Conservation (phyloP, 2,888 invertebrate species). For the Linhomoeus sp. region DNA sequence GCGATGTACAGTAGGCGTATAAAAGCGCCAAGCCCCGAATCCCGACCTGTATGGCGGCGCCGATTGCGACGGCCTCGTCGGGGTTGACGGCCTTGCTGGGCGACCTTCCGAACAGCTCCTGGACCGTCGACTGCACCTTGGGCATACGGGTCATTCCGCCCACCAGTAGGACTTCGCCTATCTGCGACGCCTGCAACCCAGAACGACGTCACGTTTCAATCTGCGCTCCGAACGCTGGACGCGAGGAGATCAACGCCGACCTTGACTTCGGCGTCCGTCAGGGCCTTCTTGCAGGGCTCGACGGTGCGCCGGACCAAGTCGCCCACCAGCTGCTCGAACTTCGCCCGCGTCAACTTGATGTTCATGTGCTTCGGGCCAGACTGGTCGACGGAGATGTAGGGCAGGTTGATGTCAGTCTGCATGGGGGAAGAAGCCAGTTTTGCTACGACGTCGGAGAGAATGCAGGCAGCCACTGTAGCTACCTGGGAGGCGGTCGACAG, state of each 20-base stretch:
- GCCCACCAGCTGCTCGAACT: slow-evolving; percentile 74
- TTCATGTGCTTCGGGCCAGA: slow-evolving; percentile 96
- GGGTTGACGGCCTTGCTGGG: slow-evolving; percentile 93
- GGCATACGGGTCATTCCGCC: slow-evolving; percentile 98
- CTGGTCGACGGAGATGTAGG: slow-evolving; percentile 88
- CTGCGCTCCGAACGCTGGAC: too few species aligned
- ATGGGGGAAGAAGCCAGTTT: slow-evolving; percentile 43
- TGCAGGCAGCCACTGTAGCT: neutral
- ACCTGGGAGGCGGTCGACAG: slow-evolving; percentile 71
- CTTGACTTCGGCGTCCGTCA: too few species aligned
- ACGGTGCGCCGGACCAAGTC: slow-evolving; percentile 73
- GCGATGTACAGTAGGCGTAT: too few species aligned
- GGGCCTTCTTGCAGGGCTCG: slow-evolving; percentile 77
- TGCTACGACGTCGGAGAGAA: neutral
- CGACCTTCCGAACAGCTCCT: slow-evolving; percentile 71
- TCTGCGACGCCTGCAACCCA: slow-evolving; percentile 73
- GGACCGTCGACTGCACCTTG: slow-evolving; percentile 39
- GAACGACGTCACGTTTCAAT: too few species aligned
- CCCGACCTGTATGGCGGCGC: slow-evolving; percentile 95
- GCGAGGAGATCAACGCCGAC: too few species aligned
- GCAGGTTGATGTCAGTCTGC: slow-evolving; percentile 87
- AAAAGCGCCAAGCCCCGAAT: too few species aligned
- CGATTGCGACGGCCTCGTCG: slow-evolving; percentile 96
- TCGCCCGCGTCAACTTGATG: slow-evolving; percentile 72
- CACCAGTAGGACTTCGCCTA: slow-evolving; percentile 87